phyloP scores from a whole-genome alignment of 2,797 vertebrate genomes.

The Peromyscus melanophrys region DNA sequence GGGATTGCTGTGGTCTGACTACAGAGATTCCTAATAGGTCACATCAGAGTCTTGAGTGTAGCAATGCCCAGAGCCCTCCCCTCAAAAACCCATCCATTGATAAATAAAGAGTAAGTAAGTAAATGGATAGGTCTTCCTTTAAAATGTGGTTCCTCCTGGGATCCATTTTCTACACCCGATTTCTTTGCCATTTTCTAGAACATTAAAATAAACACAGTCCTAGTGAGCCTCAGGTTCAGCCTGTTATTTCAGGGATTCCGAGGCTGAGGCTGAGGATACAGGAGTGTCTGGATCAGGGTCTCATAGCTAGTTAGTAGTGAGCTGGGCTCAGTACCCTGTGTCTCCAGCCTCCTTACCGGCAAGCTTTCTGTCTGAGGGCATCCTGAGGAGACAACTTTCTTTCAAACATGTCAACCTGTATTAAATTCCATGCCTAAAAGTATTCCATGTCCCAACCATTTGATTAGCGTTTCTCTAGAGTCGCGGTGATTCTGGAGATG shows the following conservation, averaged over 20 bases:
- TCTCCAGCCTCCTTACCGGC: conserved; percentile 66
- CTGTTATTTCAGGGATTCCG: conserved; percentile 8
- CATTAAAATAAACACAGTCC: background rate
- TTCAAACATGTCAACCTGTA: conserved; percentile 68
- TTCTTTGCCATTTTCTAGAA: conserved; percentile 32
- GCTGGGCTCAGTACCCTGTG: conserved; percentile 18
- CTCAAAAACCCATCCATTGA: background rate
- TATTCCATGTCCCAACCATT: conserved; percentile 52
- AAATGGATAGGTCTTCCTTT: background rate
- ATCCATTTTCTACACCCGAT: background rate
- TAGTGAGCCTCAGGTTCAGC: background rate
- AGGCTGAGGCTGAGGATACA: conserved; percentile 1
- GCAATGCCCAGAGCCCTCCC: background rate
- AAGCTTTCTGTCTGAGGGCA: conserved; percentile 26
- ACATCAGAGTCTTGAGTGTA: conserved; percentile 20
- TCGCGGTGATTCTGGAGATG: conserved; percentile 68
- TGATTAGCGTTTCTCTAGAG: conserved; percentile 74
- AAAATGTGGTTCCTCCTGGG: background rate
- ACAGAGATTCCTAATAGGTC: background rate
- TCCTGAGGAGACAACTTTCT: conserved; percentile 77
- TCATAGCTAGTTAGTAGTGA: conserved; percentile 70
- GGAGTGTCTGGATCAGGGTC: background rate
- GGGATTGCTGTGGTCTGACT: background rate
- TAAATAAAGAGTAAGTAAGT: background rate
- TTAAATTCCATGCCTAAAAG: conserved; percentile 77